Evolutionary conservation across 2,888 invertebrate genomes (phyloP).

Genomic region (Drosophila differens): DNA sequence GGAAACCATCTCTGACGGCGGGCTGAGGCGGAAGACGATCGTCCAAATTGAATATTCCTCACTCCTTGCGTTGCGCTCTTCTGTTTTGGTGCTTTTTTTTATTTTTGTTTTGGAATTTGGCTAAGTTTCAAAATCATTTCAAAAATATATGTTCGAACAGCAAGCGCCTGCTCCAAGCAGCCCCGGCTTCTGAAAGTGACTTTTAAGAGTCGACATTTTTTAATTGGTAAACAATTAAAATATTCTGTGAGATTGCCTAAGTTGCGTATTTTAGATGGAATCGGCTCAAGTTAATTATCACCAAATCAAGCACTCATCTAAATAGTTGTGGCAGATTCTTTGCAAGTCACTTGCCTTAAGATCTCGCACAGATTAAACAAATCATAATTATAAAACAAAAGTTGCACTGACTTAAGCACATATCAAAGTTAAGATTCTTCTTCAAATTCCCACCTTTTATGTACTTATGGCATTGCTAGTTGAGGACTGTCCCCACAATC

Average conservation of each 20-base stretch:
- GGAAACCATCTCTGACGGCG: conserved; percentile 49
- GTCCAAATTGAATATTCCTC: neutral
- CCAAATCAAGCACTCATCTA: neutral
- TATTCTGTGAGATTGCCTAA: neutral
- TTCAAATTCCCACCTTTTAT: neutral
- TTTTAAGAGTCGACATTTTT: neutral
- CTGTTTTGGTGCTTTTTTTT: neutral
- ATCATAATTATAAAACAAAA: neutral
- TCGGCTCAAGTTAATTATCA: neutral
- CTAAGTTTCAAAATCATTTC: conserved; percentile 17
- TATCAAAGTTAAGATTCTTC: neutral
- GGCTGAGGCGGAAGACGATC: conserved; percentile 3
- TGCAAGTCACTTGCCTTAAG: neutral
- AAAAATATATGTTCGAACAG: neutral
- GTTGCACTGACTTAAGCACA: no score
- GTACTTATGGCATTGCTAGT: neutral
- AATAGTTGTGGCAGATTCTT: neutral
- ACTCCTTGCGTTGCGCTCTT: neutral
- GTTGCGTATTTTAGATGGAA: neutral
- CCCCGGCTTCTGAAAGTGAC: accelerated
- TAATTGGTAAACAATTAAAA: neutral
- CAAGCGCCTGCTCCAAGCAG: conserved; percentile 16
- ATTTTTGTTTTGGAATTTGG: conserved; percentile 15
- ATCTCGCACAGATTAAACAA: neutral
- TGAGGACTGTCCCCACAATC: neutral